Conservation (phyloP, 2,888 invertebrate genomes). For the Mythimna lalbum region DNA sequence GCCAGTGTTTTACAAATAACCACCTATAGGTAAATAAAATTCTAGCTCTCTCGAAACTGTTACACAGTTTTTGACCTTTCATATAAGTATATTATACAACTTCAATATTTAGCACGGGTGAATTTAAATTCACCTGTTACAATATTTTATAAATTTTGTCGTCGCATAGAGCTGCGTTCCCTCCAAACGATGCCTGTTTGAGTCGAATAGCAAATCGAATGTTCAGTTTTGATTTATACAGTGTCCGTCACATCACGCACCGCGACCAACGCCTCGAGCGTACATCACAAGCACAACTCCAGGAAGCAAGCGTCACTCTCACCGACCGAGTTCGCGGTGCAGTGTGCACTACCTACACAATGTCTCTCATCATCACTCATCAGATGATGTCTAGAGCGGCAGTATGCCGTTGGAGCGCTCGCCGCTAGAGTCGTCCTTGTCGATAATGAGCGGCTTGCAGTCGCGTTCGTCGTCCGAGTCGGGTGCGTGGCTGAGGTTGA, state of each 20-base stretch:
- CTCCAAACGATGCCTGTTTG: not conserved
- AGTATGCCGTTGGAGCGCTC: constrained; percentile 10
- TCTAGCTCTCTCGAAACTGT: too few species aligned
- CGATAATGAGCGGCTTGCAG: constrained; percentile 23
- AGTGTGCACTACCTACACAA: not conserved
- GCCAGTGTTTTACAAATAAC: too few species aligned
- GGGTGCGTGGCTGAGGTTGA: constrained; percentile 62
- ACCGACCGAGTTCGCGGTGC: not conserved
- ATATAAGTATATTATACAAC: too few species aligned
- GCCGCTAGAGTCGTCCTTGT: constrained; percentile 3
- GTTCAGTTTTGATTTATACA: not conserved
- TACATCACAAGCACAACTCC: not conserved
- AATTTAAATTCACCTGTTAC: not conserved
- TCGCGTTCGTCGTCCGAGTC: constrained; percentile 50
- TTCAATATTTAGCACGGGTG: too few species aligned
- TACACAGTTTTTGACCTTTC: too few species aligned
- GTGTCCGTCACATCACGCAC: not conserved
- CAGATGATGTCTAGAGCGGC: constrained; percentile 17
- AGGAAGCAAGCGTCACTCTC: not conserved
- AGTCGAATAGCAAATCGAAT: not conserved
- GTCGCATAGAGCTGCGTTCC: not conserved
- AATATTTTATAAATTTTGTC: not conserved
- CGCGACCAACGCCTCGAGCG: not conserved
- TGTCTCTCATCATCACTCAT: too few species aligned
- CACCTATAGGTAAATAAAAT: too few species aligned